Conservation (phyloP, 2,888 invertebrate genomes). For the Fragum sueziense region DNA sequence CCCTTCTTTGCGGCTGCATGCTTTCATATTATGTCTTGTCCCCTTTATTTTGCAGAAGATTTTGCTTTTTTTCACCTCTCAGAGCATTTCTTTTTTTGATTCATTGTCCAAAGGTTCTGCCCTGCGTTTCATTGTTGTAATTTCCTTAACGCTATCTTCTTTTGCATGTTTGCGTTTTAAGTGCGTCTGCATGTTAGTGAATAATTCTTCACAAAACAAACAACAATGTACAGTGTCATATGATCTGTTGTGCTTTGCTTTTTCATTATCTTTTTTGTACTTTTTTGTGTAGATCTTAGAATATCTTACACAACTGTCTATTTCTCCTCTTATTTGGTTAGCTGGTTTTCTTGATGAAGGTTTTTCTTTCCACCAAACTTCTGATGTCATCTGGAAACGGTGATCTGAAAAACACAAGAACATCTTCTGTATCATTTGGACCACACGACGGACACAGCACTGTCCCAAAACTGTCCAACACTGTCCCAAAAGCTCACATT, state of each 20-base stretch:
- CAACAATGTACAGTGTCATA: conserved; percentile 11
- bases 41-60: conserved; percentile 5
- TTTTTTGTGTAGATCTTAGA: not conserved
- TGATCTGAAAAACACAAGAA: no score
- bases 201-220: not conserved
- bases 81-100: not conserved
- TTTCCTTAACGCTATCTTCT: not conserved
- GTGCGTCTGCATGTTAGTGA: conserved; percentile 20
- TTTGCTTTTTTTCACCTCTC: not conserved
- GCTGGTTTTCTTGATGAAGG: no score
- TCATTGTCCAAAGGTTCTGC: not conserved
- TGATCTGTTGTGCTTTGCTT: not conserved
- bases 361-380: no score
- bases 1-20: not conserved
- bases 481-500: no score
- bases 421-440: no score
- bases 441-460: no score
- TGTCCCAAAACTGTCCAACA: no score
- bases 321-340: no score
- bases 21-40: conserved; percentile 12
- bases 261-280: not conserved
- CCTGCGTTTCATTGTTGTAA: not conserved
- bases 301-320: not conserved
- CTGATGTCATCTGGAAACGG: no score
- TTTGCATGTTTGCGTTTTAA: not conserved